Evolutionary conservation across 2,888 invertebrate genomes (phyloP).

Genomic region (Macaria liturata): DNA sequence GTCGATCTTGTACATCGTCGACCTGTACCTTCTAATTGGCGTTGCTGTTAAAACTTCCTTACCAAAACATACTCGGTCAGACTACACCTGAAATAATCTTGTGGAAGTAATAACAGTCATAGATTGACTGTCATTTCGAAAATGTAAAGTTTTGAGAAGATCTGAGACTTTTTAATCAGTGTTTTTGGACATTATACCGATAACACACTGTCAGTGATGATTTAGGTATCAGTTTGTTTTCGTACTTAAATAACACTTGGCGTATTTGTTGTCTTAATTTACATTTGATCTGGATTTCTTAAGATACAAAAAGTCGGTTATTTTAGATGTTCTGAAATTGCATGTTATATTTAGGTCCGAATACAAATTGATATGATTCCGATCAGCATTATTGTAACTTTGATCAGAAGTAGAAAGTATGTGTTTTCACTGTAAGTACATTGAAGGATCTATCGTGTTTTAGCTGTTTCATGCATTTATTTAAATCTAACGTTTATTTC

Average conservation of each 20-base stretch:
- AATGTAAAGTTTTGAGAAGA: too few species aligned
- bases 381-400: conserved; percentile 6
- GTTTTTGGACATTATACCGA: too few species aligned
- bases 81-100: too few species aligned
- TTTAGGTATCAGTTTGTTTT: conserved; percentile 18
- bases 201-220: too few species aligned
- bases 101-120: too few species aligned
- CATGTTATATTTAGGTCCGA: conserved; percentile 5
- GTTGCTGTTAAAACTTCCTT: conserved; percentile 1
- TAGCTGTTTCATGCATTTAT: conserved; percentile 5
- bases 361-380: conserved; percentile 12
- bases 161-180: too few species aligned
- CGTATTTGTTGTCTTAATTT: not conserved
- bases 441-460: conserved; percentile 1
- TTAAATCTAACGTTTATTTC: conserved; percentile 8
- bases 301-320: not conserved
- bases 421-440: conserved; percentile 5
- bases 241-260: conserved; percentile 5
- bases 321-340: not conserved
- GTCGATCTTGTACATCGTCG: conserved; percentile 13
- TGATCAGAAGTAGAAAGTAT: conserved; percentile 1
- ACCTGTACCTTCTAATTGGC: conserved; percentile 4
- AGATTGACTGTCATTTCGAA: too few species aligned
- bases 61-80: too few species aligned
- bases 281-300: too few species aligned